Percentiles rank a stretch among this genome's conserved stretches.
Conservation (phyloP, 2,888 invertebrate genomes). For the Sclerodermus sp. region DNA sequence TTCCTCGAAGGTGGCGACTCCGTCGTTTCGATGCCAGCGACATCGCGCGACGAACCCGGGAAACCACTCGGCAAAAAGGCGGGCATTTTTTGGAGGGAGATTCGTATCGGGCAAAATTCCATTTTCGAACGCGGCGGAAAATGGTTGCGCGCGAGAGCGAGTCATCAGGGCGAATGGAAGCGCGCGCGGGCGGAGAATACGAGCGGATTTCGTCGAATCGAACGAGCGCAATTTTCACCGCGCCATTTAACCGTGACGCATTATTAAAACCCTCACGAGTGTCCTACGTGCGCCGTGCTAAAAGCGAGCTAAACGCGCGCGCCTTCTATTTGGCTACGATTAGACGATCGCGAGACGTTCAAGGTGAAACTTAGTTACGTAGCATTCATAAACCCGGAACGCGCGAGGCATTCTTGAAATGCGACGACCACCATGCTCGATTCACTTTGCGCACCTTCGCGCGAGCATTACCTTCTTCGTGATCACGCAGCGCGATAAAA, state of each 20-base stretch:
- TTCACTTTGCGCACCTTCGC: slow-evolving; percentile 4
- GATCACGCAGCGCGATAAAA: slow-evolving; percentile 28
- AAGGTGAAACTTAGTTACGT: slow-evolving; percentile 47
- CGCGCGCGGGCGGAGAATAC: too few species aligned
- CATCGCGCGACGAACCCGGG: slow-evolving; percentile 29
- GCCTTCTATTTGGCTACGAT: neutral
- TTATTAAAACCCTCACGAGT: slow-evolving; percentile 41
- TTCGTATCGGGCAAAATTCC: too few species aligned
- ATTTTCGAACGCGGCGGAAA: too few species aligned
- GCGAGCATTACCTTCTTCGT: slow-evolving; percentile 22
- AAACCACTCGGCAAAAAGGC: slow-evolving; percentile 32
- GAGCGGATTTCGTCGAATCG: too few species aligned
- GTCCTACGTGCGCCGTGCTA: neutral
- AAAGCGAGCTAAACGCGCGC: neutral
- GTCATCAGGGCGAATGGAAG: too few species aligned
- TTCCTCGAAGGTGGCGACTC: slow-evolving; percentile 40
- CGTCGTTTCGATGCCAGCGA: slow-evolving; percentile 15
- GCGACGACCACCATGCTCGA: slow-evolving; percentile 41
- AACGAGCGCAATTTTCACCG: too few species aligned
- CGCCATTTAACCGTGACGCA: slow-evolving; percentile 32
- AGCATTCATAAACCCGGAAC: slow-evolving; percentile 51
- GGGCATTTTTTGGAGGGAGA: neutral
- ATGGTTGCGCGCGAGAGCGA: too few species aligned
- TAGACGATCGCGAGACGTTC: slow-evolving; percentile 29
- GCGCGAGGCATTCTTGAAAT: slow-evolving; percentile 47